These are phyloP conservation scores for Vespertilio murinus DNA, from an alignment of 2,797 vertebrate genomes.

Conservation along the genomic window DNA sequence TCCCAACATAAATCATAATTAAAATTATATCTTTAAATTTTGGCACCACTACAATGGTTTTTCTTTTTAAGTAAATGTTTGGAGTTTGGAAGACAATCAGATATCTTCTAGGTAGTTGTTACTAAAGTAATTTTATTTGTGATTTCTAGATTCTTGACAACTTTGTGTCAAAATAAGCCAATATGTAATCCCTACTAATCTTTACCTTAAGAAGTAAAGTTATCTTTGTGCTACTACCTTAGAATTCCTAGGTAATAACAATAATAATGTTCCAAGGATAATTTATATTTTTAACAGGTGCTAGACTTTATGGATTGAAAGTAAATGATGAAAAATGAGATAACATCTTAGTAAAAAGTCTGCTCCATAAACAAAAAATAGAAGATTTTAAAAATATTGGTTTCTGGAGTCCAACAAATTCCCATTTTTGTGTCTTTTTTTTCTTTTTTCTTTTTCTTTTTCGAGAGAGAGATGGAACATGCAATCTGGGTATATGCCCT, in stretches of 20 bases:
- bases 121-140: slow-evolving; percentile 21
- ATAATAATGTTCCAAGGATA: background rate
- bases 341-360: background rate
- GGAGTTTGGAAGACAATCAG: slow-evolving; percentile 23
- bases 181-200: background rate
- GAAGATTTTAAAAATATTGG: background rate
- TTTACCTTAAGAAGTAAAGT: slow-evolving; percentile 32
- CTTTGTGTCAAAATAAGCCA: slow-evolving; percentile 59
- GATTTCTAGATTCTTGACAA: slow-evolving; percentile 40
- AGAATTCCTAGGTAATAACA: background rate
- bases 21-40: slow-evolving; percentile 49
- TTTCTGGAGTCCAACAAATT: background rate
- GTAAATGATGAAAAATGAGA: background rate
- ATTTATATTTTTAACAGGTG: background rate
- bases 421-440: background rate
- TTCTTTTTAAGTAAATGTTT: slow-evolving; percentile 37
- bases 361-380: slow-evolving; percentile 5
- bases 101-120: background rate
- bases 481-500: too few relatives aligned
- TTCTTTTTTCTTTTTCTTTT: background rate
- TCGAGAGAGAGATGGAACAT: too few relatives aligned
- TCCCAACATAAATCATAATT: slow-evolving; percentile 12
- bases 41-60: background rate
- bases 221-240: background rate
- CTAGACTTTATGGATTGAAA: background rate